These are phyloP conservation scores for Eupithecia vulgata DNA, from an alignment of 2,888 invertebrate species.

Conservation along the genomic window DNA sequence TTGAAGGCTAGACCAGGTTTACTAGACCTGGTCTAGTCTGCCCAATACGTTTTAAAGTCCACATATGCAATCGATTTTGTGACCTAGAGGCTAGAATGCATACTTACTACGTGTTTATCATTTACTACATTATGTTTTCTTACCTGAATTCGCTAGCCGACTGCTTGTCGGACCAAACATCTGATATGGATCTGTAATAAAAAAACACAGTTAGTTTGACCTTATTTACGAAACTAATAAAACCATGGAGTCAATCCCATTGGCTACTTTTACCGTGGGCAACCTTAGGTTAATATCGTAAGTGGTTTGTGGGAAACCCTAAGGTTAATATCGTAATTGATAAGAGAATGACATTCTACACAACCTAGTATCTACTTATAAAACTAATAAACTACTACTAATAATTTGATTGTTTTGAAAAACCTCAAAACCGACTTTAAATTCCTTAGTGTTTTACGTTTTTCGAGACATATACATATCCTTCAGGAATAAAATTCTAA, in stretches of 20 bases:
- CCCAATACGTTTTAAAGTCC: too few relatives aligned
- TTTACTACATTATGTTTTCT: too few relatives aligned
- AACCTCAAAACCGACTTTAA: too few relatives aligned
- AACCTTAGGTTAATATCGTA: background rate
- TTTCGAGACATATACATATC: too few relatives aligned
- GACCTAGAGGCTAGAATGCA: too few relatives aligned
- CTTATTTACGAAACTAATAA: background rate
- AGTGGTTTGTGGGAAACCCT: background rate
- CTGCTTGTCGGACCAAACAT: constrained; percentile 99
- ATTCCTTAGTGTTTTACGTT: too few relatives aligned
- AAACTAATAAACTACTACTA: background rate
- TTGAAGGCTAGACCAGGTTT: too few relatives aligned
- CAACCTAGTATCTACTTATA: background rate
- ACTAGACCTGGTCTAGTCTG: too few relatives aligned
- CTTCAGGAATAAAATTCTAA: too few relatives aligned
- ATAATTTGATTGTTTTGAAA: too few relatives aligned
- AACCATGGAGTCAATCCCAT: background rate
- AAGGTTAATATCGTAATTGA: background rate
- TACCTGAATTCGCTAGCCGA: constrained; percentile 97
- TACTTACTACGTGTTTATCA: too few relatives aligned
- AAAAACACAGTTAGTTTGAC: constrained; percentile 32
- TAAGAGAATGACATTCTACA: background rate
- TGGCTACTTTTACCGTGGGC: background rate
- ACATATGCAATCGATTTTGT: too few relatives aligned
- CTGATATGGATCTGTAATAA: constrained; percentile 97